These are phyloP conservation scores for Chymomyza amoena DNA, from an alignment of 2,888 invertebrate genomes.

Conservation along the genomic window DNA sequence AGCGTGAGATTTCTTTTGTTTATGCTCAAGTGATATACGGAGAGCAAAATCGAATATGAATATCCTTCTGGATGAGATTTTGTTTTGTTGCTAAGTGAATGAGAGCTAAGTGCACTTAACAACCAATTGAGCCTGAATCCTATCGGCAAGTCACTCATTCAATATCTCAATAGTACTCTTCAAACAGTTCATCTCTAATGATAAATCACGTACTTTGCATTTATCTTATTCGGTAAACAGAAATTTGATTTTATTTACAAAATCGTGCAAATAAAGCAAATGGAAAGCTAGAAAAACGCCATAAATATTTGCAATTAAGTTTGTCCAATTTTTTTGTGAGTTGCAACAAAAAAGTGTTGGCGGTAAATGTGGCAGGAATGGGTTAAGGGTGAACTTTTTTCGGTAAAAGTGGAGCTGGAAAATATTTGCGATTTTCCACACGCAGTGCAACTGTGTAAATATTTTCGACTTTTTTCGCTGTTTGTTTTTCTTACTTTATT, in stretches of 20 bases:
- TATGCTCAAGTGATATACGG: not conserved
- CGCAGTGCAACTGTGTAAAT: constrained; percentile 30
- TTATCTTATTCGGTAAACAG: constrained; percentile 27
- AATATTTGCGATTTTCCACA: constrained; percentile 1
- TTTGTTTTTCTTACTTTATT: constrained; percentile 26
- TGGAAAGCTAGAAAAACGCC: constrained; percentile 9
- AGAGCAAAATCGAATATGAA: not conserved
- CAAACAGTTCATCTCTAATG: not conserved
- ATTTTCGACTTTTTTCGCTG: constrained; percentile 22
- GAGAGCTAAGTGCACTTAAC: not conserved
- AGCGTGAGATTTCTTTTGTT: not conserved
- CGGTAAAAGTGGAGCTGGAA: not conserved
- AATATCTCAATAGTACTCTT: not conserved
- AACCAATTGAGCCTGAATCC: not conserved
- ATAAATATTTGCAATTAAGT: constrained; percentile 35
- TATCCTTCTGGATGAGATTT: not conserved
- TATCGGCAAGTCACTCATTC: not conserved
- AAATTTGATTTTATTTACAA: constrained; percentile 1
- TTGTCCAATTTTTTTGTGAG: constrained; percentile 20
- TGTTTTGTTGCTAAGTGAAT: not conserved
- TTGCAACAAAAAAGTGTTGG: not conserved
- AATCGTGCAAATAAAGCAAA: constrained; percentile 2
- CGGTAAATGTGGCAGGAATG: not conserved
- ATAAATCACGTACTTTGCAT: constrained; percentile 13
- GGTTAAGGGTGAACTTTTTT: not conserved